Base-by-base conservation (phyloP, 2,888 invertebrate species). In the Polymixis lichenea region DNA sequence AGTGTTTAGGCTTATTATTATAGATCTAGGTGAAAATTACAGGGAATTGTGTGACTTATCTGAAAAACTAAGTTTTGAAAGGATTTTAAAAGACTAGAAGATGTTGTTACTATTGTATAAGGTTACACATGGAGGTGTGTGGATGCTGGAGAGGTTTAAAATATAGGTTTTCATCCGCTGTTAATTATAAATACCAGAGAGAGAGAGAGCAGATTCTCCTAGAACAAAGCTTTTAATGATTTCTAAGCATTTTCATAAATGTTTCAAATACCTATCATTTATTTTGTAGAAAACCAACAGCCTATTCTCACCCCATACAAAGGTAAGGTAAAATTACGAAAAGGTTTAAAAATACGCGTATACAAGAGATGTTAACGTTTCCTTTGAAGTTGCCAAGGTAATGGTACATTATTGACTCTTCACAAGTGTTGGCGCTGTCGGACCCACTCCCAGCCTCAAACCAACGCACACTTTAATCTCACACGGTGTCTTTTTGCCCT, bases 331-430 rank as follows among this genome's bases (percentile, higher is more conserved):
- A 72, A 46, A 67, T 64, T 28, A 53, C n/a, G 46, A 17, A 49
- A 72, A 77, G 22, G 28, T 58, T 58, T 28, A 53, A 75, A 68
- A 75, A 72, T 58, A 66, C 51, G 22, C 25, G 25, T 46, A 25
- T 60, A 38, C 17, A 17, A 56, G 46, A 49, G 49, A 53, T 38
- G 62, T 60, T n/a, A 66, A 68, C 49, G 43, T 71, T 65, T 60
- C 61, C 64, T 74, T 78, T 78, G 62, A 72, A 51, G 74, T 72
- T 51, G 62, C 61, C 25, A 38, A 62, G 58, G n/a, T 67, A 77
- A 75, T 75, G 62, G 55, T 69, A 53, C 72, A 66, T 64, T 67
- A 86, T 78, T 83, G 72, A 78, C 72, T 76, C 72, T 75, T 75
- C 60, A 71, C 61, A 81, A 84, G 64, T 64, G 53, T 61, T 46